A percentile compares a stretch with the other conserved stretches of the same genome.
These are phyloP conservation scores for Sebastes wilsoni DNA, from an alignment of 2,797 vertebrate genomes.

Conservation along the genomic window DNA sequence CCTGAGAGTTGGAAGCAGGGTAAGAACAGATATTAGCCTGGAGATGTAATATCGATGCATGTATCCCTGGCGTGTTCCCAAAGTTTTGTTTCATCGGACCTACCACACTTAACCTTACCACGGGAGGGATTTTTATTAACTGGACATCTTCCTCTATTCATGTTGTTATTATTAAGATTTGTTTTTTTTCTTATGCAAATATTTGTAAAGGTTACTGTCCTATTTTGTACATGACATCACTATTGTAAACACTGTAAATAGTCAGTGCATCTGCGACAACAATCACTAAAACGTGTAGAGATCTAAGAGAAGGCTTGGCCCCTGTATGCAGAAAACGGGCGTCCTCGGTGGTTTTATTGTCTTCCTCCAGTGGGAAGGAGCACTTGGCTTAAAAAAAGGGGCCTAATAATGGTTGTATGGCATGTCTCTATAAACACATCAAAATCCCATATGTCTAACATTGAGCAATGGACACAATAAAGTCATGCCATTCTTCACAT, in stretches of 20 bases:
- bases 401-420: slow-evolving; percentile 61
- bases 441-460: slow-evolving; percentile 79
- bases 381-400: slow-evolving; percentile 65
- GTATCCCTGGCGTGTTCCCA: slow-evolving; percentile 65
- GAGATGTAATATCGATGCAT: slow-evolving; percentile 45
- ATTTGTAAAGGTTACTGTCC: slow-evolving; percentile 81
- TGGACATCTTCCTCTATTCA: slow-evolving; percentile 66
- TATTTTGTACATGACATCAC: slow-evolving; percentile 85
- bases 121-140: slow-evolving; percentile 69
- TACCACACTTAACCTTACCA: slow-evolving; percentile 68
- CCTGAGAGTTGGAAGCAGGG: slow-evolving; percentile 15
- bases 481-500: slow-evolving; percentile 78
- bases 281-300: slow-evolving; percentile 79
- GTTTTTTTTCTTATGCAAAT: slow-evolving; percentile 77
- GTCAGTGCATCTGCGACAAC: slow-evolving; percentile 83
- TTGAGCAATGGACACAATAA: slow-evolving; percentile 81
- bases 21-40: slow-evolving; percentile 34
- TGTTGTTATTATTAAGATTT: slow-evolving; percentile 70
- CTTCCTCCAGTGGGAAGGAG: slow-evolving; percentile 69
- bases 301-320: slow-evolving; percentile 62
- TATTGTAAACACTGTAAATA: slow-evolving; percentile 86
- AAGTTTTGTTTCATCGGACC: slow-evolving; percentile 76
- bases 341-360: slow-evolving; percentile 54
- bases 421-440: slow-evolving; percentile 78
- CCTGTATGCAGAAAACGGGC: slow-evolving; percentile 58